Evolutionary conservation across 2,797 vertebrate species (phyloP), one percentile per base, ranked within the genome.

Genomic region (Ptychadena robeensis): DNA sequence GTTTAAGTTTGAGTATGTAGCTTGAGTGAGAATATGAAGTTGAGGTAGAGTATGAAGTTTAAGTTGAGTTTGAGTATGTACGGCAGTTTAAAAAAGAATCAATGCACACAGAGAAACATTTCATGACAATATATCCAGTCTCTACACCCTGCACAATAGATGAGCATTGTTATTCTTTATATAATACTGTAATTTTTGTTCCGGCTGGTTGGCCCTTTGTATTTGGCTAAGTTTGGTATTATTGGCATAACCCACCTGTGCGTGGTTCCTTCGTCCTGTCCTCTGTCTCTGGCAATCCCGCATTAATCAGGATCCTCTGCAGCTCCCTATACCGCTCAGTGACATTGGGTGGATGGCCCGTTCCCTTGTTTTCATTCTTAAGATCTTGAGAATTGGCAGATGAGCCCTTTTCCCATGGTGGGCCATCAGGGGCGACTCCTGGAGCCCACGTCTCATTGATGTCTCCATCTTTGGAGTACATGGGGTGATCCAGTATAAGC

Each of bases 211-310:
- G 6, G 44, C 5, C 22, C 44, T 22, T 53, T 53, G 5, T 53
- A 7, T 22, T 22, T 53, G 18, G 22, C 18, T 48, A 48, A 48
- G 22, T 6, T 7, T 53, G 4, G n/a, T 34, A 11, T 2, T 38
- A 35, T 28, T 35, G 25, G 9, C 9, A 31, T 57, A n/a, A n/a
- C 30, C 3, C 75, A 93, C 93, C 93, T 85, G 90, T 90, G 65
- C 87, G 85, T 44, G 92, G 92, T 85, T 87, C 87, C 0, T 85
- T 71, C 2, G 90, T 93, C 79, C 90, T 90, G 68, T 94, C 92
- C 82, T 88, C 81, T 2, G 94, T 95, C 85, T 83, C 89, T 0
- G 93, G 94, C 27, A 94, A 89, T 69, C 93, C 93, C 10, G 93
- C 91, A 85, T 92, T 92, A 86, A 89, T 85, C 83, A 95, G 88